These are phyloP conservation scores for Pongo abelii DNA, from an alignment of 2,113 vertebrate genomes.

Conservation along the genomic window DNA sequence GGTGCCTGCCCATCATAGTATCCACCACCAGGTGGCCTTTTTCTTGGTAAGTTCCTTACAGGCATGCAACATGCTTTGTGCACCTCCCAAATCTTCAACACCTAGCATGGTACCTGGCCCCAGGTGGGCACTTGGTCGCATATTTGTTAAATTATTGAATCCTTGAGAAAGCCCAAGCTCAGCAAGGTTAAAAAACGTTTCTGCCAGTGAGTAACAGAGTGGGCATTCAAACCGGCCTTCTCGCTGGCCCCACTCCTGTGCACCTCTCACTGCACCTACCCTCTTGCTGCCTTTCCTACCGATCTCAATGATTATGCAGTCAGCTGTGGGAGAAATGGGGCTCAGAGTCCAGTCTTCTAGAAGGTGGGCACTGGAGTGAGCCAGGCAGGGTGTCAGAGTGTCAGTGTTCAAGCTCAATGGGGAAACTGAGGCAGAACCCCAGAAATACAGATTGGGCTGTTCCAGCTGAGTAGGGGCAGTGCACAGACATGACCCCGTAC, in stretches of 20 bases:
- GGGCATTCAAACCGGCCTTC: neutral
- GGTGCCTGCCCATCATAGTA: fast-evolving
- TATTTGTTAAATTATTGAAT: neutral
- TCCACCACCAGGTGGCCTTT: neutral
- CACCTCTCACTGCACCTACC: too few relatives aligned
- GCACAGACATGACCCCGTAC: too few relatives aligned
- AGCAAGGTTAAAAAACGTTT: neutral
- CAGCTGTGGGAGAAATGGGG: neutral
- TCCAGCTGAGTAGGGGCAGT: neutral
- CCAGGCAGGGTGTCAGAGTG: neutral
- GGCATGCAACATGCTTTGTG: fast-evolving
- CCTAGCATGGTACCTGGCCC: neutral
- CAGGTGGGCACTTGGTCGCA: neutral
- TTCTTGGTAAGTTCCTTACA: neutral
- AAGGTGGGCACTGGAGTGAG: neutral
- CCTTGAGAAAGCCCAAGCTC: neutral
- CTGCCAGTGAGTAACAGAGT: neutral
- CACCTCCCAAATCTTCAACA: neutral
- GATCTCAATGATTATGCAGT: neutral
- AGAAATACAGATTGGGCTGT: neutral
- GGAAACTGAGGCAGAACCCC: neutral
- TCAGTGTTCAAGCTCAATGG: neutral
- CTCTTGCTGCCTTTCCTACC: too few relatives aligned
- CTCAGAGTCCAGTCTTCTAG: neutral
- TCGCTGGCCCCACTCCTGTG: neutral